Percentiles rank a stretch among this genome's conserved stretches.
Evolutionary conservation across 1,140 invertebrate genomes (phyloP).

Genomic region (Platyura marginata): DNA sequence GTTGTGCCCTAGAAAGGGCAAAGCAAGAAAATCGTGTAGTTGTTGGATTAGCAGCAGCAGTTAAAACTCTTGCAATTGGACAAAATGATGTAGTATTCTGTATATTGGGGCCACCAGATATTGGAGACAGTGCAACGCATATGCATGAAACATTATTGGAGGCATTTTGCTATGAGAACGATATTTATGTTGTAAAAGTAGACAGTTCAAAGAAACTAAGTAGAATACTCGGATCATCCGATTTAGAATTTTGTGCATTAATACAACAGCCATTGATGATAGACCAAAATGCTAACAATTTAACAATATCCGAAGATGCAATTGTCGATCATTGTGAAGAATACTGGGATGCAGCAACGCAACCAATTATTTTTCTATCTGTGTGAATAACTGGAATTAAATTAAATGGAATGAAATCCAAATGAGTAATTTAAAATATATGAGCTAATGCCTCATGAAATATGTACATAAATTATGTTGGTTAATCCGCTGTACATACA

Average conservation of each 20-base stretch:
- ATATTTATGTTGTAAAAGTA: constrained; percentile 45
- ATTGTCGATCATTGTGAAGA: constrained; percentile 33
- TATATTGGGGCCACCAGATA: constrained; percentile 34
- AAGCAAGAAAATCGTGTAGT: constrained; percentile 36
- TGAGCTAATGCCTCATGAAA: too few species aligned
- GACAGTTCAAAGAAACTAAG: constrained; percentile 33
- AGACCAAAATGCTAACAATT: constrained; percentile 22
- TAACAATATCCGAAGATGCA: constrained; percentile 28
- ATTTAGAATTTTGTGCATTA: constrained; percentile 29
- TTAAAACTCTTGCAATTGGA: constrained; percentile 35
- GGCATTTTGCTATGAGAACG: constrained; percentile 47
- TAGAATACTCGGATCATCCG: constrained; percentile 26
- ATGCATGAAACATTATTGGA: constrained; percentile 47
- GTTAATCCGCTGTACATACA: too few species aligned
- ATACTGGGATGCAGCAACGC: constrained; percentile 28
- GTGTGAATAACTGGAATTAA: too few species aligned
- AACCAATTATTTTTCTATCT: background rate
- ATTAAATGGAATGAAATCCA: too few species aligned
- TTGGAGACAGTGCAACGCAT: constrained; percentile 41
- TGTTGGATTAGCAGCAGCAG: constrained; percentile 36
- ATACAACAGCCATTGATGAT: constrained; percentile 29
- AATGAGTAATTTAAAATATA: too few species aligned
- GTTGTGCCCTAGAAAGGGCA: constrained; percentile 33
- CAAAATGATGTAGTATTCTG: constrained; percentile 40
- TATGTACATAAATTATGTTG: too few species aligned